Conservation (phyloP, 37 sponge, comb jelly and placozoan species). For the Dysidea cf. avara region DNA sequence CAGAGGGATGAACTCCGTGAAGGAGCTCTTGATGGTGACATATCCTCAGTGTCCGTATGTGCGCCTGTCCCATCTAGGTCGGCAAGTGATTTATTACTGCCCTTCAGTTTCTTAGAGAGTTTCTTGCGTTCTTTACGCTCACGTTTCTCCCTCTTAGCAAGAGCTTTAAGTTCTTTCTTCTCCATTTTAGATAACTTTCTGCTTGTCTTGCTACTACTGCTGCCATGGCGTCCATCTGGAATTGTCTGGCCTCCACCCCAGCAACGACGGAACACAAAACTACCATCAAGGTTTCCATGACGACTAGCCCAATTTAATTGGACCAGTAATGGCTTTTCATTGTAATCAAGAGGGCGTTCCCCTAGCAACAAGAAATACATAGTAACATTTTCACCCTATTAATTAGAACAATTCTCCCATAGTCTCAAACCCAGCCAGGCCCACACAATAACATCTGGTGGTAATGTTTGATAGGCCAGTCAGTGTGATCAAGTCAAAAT, state of each 20-base stretch:
- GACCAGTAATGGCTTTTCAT: slow-evolving; percentile 70
- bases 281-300: slow-evolving; percentile 69
- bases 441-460: too few relatives aligned
- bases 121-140: background rate
- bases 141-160: slow-evolving; percentile 14
- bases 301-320: slow-evolving; percentile 78
- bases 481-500: too few relatives aligned
- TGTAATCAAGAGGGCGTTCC: slow-evolving; percentile 46
- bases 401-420: too few relatives aligned
- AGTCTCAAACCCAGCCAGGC: too few relatives aligned
- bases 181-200: slow-evolving; percentile 10
- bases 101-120: slow-evolving; percentile 1
- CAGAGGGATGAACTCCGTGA: too few relatives aligned
- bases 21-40: slow-evolving; percentile 24
- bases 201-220: background rate
- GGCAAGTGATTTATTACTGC: background rate
- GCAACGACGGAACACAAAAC: slow-evolving; percentile 55
- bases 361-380: slow-evolving; percentile 40
- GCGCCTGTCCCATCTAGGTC: too few relatives aligned
- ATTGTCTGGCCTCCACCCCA: background rate
- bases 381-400: too few relatives aligned
- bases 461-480: too few relatives aligned
- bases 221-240: too few relatives aligned
- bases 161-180: background rate
- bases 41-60: background rate